These are phyloP conservation scores for Neodiprion virginianus DNA, from an alignment of 1,140 invertebrate genomes.

Conservation along the genomic window DNA sequence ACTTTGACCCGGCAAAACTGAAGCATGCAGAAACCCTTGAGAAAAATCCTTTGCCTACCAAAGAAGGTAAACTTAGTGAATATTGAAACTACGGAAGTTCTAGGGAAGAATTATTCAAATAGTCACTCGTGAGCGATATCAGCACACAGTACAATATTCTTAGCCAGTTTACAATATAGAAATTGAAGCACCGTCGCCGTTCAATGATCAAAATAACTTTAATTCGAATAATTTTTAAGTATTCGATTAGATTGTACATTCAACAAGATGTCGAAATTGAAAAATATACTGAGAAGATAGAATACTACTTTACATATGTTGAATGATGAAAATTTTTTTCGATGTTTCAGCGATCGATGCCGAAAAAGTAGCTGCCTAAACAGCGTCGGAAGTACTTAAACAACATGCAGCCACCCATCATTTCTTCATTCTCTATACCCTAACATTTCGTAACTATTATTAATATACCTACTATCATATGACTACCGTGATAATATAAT, in stretches of 20 bases:
- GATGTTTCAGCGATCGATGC: slow-evolving; percentile 53
- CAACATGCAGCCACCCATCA: slow-evolving; percentile 29
- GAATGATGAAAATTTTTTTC: slow-evolving; percentile 1
- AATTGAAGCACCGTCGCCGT: not conserved
- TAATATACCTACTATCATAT: slow-evolving; percentile 38
- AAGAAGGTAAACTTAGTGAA: slow-evolving; percentile 53
- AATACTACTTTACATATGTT: slow-evolving; percentile 7
- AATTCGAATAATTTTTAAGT: too few relatives aligned
- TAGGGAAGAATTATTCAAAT: not conserved
- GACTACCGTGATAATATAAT: slow-evolving; percentile 5
- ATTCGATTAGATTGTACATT: too few relatives aligned
- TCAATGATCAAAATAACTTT: too few relatives aligned
- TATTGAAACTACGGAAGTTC: slow-evolving; percentile 6
- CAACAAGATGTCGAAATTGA: too few relatives aligned
- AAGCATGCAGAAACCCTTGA: slow-evolving; percentile 90
- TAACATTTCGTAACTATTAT: slow-evolving; percentile 52
- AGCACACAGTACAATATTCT: too few relatives aligned
- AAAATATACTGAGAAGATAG: too few relatives aligned
- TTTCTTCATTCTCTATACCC: slow-evolving; percentile 55
- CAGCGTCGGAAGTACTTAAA: slow-evolving; percentile 1
- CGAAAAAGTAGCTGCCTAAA: slow-evolving; percentile 45
- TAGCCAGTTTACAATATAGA: not conserved
- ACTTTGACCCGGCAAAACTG: slow-evolving; percentile 83
- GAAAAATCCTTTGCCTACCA: slow-evolving; percentile 88
- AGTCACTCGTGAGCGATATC: too few relatives aligned